phyloP scores from a whole-genome alignment of 1,140 invertebrate genomes.

The Varroa destructor region DNA sequence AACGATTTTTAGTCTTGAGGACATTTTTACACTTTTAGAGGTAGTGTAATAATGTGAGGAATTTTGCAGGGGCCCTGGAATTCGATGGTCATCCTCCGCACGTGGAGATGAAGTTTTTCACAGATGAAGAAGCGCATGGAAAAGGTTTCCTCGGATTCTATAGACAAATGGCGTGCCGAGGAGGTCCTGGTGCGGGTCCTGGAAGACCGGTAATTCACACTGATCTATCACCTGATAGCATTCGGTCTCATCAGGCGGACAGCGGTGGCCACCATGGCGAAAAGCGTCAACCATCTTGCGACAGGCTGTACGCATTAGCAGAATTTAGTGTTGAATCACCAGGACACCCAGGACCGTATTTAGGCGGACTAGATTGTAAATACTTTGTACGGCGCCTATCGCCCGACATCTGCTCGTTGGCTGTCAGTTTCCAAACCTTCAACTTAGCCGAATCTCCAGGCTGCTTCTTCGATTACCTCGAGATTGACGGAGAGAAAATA shows the following conservation, averaged over 20 bases:
- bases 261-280: slow-evolving; percentile 1
- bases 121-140: slow-evolving; percentile 30
- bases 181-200: slow-evolving; percentile 1
- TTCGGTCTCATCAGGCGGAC: neutral
- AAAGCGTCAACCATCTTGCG: slow-evolving; percentile 33
- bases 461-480: slow-evolving; percentile 36
- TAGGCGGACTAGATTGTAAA: slow-evolving; percentile 32
- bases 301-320: slow-evolving; percentile 32
- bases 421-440: slow-evolving; percentile 35
- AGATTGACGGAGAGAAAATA: slow-evolving; percentile 34
- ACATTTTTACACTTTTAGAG: neutral
- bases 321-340: slow-evolving; percentile 35
- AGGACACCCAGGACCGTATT: slow-evolving; percentile 35
- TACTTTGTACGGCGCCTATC: slow-evolving; percentile 32
- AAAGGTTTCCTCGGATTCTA: slow-evolving; percentile 34
- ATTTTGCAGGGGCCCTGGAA: slow-evolving; percentile 31
- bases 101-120: slow-evolving; percentile 33
- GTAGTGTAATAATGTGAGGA: neutral
- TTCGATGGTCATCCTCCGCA: slow-evolving; percentile 34
- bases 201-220: slow-evolving; percentile 4
- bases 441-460: slow-evolving; percentile 34
- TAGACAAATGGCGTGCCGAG: slow-evolving; percentile 31
- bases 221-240: slow-evolving; percentile 6
- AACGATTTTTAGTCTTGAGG: neutral
- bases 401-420: slow-evolving; percentile 33